Percentiles rank a stretch among this genome's conserved stretches.
phyloP scores from a whole-genome alignment of 2,888 invertebrate species.

The Dicyrtoma fusca region DNA sequence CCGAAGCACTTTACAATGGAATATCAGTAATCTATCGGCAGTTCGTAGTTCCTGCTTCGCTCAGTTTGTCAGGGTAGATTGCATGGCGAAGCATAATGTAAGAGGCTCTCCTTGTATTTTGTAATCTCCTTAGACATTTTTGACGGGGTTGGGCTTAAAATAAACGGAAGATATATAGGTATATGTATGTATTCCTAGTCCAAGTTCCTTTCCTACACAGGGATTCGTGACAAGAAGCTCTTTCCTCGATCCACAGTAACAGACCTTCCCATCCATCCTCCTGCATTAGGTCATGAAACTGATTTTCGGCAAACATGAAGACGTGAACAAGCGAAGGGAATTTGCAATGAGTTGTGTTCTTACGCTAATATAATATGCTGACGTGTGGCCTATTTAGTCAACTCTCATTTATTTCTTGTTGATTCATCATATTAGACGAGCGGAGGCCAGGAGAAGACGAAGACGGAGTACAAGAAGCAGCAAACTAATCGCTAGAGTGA shows the following conservation, averaged over 20 bases:
- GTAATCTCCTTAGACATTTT: too few species aligned
- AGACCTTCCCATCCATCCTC: background rate
- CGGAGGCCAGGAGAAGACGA: background rate
- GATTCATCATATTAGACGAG: background rate
- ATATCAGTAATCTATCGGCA: too few species aligned
- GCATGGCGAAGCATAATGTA: too few species aligned
- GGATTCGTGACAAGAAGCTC: background rate
- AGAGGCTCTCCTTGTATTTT: too few species aligned
- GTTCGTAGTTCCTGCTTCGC: too few species aligned
- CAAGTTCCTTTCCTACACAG: background rate
- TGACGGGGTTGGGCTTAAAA: too few species aligned
- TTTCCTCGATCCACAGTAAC: background rate
- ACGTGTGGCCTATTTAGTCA: conserved; percentile 10
- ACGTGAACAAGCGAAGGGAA: background rate
- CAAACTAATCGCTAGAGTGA: background rate
- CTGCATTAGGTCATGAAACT: background rate
- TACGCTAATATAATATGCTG: background rate
- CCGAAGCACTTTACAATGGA: too few species aligned
- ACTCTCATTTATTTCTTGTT: conserved; percentile 2
- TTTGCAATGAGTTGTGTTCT: background rate
- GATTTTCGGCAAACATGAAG: background rate
- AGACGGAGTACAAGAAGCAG: background rate
- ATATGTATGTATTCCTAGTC: too few species aligned
- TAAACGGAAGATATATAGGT: background rate
- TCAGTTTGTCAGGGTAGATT: too few species aligned